phyloP scores from a whole-genome alignment of 2,888 invertebrate species.

The Tipula unca region DNA sequence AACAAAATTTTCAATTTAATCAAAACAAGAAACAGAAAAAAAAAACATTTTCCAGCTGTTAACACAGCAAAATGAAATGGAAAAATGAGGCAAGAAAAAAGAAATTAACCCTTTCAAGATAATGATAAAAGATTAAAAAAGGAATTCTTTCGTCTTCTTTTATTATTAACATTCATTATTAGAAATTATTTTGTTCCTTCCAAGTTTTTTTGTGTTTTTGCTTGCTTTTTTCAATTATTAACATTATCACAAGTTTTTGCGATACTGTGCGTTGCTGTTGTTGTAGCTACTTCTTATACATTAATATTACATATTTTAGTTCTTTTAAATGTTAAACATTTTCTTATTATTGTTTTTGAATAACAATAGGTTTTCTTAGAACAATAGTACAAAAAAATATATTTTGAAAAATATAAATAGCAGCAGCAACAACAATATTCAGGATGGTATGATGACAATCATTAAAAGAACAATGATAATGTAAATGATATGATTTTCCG shows the following conservation, averaged over 20 bases:
- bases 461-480: background rate
- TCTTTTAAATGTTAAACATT: background rate
- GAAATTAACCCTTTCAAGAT: background rate
- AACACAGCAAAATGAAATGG: background rate
- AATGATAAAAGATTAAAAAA: background rate
- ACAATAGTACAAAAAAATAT: background rate
- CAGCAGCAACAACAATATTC: background rate
- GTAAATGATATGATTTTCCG: background rate
- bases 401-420: background rate
- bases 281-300: background rate
- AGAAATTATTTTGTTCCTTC: background rate
- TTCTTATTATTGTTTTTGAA: background rate
- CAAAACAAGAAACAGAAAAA: background rate
- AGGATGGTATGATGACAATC: background rate
- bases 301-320: background rate
- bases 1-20: background rate
- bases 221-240: background rate
- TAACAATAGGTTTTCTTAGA: background rate
- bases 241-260: background rate
- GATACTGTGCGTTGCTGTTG: no score
- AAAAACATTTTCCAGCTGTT: background rate
- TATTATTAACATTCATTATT: background rate
- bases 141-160: background rate
- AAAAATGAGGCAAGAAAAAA: background rate
- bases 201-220: background rate